These are phyloP conservation scores for Sclerodermus sp. DNA, from an alignment of 2,888 invertebrate species.

Conservation along the genomic window DNA sequence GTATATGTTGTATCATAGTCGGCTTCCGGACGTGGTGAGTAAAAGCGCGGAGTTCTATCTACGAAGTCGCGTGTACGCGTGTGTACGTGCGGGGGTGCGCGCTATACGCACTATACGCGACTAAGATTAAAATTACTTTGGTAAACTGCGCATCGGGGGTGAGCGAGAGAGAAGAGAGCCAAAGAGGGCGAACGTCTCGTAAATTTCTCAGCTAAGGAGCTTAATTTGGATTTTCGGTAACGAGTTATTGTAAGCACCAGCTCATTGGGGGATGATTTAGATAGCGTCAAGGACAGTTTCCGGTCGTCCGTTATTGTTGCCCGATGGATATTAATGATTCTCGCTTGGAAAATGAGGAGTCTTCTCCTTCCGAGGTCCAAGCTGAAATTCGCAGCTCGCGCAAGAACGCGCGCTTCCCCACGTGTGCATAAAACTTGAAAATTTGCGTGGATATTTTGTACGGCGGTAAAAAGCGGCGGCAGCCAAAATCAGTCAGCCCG, in stretches of 20 bases:
- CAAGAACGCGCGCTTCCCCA: too few species aligned
- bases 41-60: not conserved
- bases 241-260: conserved; percentile 53
- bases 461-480: not conserved
- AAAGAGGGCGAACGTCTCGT: conserved; percentile 42
- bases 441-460: not conserved
- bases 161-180: conserved; percentile 10
- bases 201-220: conserved; percentile 56
- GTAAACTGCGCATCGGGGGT: conserved; percentile 37
- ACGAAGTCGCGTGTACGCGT: not conserved
- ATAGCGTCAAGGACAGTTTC: conserved; percentile 27
- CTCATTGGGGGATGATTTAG: conserved; percentile 39
- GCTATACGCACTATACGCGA: conserved; percentile 27
- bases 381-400: too few species aligned
- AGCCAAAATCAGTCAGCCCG: conserved; percentile 20
- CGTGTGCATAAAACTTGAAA: not conserved
- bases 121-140: conserved; percentile 57
- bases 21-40: too few species aligned
- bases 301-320: not conserved
- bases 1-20: conserved; percentile 2
- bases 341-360: too few species aligned
- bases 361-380: too few species aligned
- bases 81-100: conserved; percentile 9
- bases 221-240: conserved; percentile 58
- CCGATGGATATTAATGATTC: not conserved